phyloP scores from a whole-genome alignment of 2,888 invertebrate species.

The Cosmopolites sordidus region DNA sequence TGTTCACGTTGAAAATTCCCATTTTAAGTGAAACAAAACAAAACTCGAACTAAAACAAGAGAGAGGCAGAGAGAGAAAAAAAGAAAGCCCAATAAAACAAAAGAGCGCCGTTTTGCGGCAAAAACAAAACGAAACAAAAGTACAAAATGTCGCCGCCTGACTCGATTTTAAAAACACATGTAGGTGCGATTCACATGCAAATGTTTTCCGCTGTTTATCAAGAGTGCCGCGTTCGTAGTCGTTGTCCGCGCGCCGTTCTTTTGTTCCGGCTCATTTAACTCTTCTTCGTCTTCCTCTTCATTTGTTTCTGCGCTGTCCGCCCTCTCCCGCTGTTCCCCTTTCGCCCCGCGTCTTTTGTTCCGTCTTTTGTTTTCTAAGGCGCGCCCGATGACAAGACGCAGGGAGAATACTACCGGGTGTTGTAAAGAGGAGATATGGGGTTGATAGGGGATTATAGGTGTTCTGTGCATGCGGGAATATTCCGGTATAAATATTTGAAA shows the following conservation, averaged over 20 bases:
- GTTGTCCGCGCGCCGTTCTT: constrained; percentile 43
- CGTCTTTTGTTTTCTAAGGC: constrained; percentile 14
- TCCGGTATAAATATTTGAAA: too few species aligned
- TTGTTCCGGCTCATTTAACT: constrained; percentile 49
- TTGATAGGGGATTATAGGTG: too few species aligned
- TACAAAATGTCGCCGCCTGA: constrained; percentile 21
- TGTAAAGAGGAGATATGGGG: constrained; percentile 3
- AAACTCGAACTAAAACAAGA: not conserved
- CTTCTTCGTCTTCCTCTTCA: constrained; percentile 47
- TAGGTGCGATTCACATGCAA: constrained; percentile 48
- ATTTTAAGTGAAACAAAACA: not conserved
- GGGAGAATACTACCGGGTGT: constrained; percentile 7
- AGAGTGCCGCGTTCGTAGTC: constrained; percentile 37
- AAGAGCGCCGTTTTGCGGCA: constrained; percentile 1
- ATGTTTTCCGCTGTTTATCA: constrained; percentile 48
- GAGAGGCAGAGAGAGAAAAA: not conserved
- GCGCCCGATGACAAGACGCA: constrained; percentile 14
- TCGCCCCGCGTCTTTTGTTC: constrained; percentile 41
- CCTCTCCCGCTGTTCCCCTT: constrained; percentile 33
- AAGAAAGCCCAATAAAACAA: not conserved
- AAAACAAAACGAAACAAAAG: constrained; percentile 20
- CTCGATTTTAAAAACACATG: constrained; percentile 36
- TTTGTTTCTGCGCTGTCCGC: not conserved
- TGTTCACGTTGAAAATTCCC: too few species aligned
- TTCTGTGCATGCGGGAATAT: too few species aligned